Evolutionary conservation across 2,888 invertebrate species (phyloP).

Genomic region (Chrysodeixis includens): DNA sequence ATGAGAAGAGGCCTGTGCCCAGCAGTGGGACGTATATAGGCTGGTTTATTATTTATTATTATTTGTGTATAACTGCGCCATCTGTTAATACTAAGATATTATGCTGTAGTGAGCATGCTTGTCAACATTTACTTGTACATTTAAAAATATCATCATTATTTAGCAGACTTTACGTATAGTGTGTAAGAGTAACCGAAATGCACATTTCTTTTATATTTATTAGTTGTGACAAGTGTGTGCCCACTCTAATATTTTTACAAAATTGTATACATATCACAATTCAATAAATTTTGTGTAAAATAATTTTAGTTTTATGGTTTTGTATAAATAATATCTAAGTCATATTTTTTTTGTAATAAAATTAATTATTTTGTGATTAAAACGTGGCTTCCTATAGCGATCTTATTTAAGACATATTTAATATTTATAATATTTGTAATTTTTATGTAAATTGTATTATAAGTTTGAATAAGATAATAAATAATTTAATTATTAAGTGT

Average conservation of each 20-base stretch:
- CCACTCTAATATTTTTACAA: conserved; percentile 33
- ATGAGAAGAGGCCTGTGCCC: too few species aligned
- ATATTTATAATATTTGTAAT: conserved; percentile 27
- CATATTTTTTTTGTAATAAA: conserved; percentile 29
- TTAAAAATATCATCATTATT: too few species aligned
- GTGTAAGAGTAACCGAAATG: too few species aligned
- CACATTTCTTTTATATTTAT: background rate
- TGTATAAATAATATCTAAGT: conserved; percentile 57
- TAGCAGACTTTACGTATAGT: too few species aligned
- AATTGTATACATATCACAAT: conserved; percentile 49
- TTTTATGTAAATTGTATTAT: conserved; percentile 30
- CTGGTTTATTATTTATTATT: too few species aligned
- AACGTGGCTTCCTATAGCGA: conserved; percentile 48
- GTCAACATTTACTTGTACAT: too few species aligned
- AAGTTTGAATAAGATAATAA: conserved; percentile 1
- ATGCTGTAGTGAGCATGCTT: too few species aligned
- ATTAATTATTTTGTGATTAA: conserved; percentile 43
- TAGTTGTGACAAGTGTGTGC: conserved; percentile 20
- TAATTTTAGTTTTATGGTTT: conserved; percentile 33
- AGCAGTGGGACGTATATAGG: too few species aligned
- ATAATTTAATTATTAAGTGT: background rate
- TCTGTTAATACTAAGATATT: too few species aligned
- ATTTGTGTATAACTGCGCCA: too few species aligned
- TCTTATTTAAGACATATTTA: conserved; percentile 27
- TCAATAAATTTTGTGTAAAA: conserved; percentile 32